phyloP scores from a whole-genome alignment of 2,888 invertebrate genomes.

The Caenorhabditis afra region DNA sequence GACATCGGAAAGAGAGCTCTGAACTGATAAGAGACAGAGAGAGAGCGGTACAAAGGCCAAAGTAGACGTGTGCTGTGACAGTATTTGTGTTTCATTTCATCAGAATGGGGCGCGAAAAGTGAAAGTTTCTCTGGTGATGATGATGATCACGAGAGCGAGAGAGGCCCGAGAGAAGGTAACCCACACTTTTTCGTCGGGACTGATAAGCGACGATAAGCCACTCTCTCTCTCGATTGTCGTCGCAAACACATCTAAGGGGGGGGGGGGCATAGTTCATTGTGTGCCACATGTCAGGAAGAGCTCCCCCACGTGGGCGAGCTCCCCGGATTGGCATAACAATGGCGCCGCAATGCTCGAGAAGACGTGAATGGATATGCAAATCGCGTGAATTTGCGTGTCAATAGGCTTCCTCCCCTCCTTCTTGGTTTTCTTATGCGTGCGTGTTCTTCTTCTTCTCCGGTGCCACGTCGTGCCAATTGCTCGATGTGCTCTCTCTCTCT shows the following conservation, averaged over 20 bases:
- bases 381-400: background rate
- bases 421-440: no score
- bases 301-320: background rate
- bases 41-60: constrained; percentile 42
- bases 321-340: background rate
- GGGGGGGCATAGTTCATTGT: constrained; percentile 41
- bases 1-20: no score
- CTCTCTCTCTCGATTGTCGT: no score
- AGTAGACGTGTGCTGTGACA: constrained; percentile 26
- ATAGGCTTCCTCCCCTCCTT: no score
- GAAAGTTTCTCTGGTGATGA: constrained; percentile 22
- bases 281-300: no score
- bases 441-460: no score
- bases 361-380: background rate
- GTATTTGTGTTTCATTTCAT: constrained; percentile 5
- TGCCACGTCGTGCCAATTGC: no score
- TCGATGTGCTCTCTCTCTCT: no score
- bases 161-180: background rate
- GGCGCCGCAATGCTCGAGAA: background rate
- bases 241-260: constrained; percentile 46
- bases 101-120: constrained; percentile 17
- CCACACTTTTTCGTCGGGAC: no score
- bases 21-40: constrained; percentile 23
- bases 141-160: constrained; percentile 25
- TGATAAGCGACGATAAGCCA: constrained; percentile 38